Percentiles rank a stretch among this genome's conserved stretches.
phyloP scores from a whole-genome alignment of 1,140 invertebrate species.

The Oreohelix idahoensis region DNA sequence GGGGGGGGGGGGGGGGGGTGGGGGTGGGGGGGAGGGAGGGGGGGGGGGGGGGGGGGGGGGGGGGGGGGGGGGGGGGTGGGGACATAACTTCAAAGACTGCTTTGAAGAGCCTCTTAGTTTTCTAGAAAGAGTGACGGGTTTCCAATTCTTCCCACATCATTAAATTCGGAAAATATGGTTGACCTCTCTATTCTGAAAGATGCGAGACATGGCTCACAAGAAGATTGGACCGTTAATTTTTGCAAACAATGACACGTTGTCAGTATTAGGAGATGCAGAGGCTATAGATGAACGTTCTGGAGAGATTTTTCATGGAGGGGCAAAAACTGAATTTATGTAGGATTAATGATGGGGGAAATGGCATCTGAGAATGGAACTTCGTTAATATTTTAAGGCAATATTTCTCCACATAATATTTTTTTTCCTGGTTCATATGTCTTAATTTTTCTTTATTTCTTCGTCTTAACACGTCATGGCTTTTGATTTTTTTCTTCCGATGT shows the following conservation, averaged over 20 bases:
- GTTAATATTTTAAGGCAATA: not conserved
- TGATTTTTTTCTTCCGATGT: no score
- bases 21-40: not conserved
- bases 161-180: slow-evolving; percentile 25
- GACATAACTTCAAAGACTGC: slow-evolving; percentile 6
- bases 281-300: not conserved
- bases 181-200: slow-evolving; percentile 7
- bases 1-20: not conserved
- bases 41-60: no score
- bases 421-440: no score
- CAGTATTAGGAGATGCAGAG: slow-evolving; percentile 8
- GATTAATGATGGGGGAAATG: slow-evolving; percentile 14
- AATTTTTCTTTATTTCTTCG: no score
- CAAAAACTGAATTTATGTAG: slow-evolving; percentile 1
- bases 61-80: slow-evolving; percentile 76
- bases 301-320: not conserved
- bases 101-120: slow-evolving; percentile 8
- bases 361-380: not conserved
- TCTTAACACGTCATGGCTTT: no score
- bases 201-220: not conserved
- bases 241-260: slow-evolving; percentile 26
- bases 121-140: slow-evolving; percentile 3
- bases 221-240: slow-evolving; percentile 15
- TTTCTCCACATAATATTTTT: not conserved
- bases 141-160: slow-evolving; percentile 12